Percentiles rank a stretch among this genome's conserved stretches.
Evolutionary conservation across 2,888 invertebrate genomes (phyloP).

Genomic region (Cantharis rustica): DNA sequence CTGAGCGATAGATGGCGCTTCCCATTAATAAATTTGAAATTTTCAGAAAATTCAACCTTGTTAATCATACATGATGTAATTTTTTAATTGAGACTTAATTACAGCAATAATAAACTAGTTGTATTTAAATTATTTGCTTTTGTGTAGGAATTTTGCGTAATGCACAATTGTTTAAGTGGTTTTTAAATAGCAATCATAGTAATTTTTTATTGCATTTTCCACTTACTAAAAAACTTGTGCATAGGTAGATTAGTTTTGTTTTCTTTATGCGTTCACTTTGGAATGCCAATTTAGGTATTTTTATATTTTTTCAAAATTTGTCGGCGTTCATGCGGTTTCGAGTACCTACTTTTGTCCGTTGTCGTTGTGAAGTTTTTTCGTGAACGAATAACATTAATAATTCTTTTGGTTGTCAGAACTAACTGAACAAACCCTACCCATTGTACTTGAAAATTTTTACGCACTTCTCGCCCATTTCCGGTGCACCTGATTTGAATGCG

Average conservation of each 20-base stretch:
- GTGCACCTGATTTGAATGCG: slow-evolving; percentile 13
- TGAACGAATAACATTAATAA: neutral
- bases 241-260: neutral
- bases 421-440: slow-evolving; percentile 6
- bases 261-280: neutral
- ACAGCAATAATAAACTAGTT: slow-evolving; percentile 19
- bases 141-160: slow-evolving; percentile 17
- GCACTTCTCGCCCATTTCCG: slow-evolving; percentile 14
- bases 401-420: neutral
- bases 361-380: neutral
- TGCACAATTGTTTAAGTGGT: slow-evolving; percentile 9
- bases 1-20: neutral
- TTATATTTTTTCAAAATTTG: neutral
- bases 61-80: slow-evolving; percentile 22
- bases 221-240: neutral
- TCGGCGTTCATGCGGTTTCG: neutral
- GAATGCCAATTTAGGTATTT: neutral
- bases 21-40: neutral
- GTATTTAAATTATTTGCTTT: slow-evolving; percentile 23
- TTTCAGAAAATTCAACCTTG: slow-evolving; percentile 7
- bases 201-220: neutral
- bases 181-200: neutral
- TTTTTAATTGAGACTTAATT: slow-evolving; percentile 22
- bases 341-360: neutral
- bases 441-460: slow-evolving; percentile 12